Percentiles rank a stretch among this genome's conserved stretches.
Evolutionary conservation across 1,140 invertebrate genomes (phyloP).

Genomic region (Pseudobourletiella spinata): DNA sequence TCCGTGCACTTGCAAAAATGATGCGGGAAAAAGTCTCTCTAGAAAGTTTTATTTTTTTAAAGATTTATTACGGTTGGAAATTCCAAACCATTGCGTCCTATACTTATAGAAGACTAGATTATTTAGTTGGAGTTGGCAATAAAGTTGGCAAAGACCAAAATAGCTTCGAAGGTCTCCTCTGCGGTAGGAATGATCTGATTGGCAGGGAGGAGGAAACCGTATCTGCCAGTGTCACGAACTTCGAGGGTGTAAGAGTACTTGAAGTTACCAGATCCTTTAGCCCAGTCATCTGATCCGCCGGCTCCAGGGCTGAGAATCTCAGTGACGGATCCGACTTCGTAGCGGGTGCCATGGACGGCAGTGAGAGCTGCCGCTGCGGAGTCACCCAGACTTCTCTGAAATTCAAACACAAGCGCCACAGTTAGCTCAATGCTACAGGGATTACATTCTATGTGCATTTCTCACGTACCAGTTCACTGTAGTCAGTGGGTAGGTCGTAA

Average conservation of each 20-base stretch:
- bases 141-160: not conserved
- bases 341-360: constrained; percentile 6
- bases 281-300: constrained; percentile 7
- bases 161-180: constrained; percentile 36
- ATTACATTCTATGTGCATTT: not conserved
- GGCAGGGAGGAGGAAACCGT: constrained; percentile 50
- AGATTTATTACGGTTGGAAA: no score
- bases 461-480: not conserved
- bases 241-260: constrained; percentile 58
- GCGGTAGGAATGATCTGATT: constrained; percentile 39
- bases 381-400: not conserved
- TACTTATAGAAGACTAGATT: no score
- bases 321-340: constrained; percentile 5
- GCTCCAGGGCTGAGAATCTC: constrained; percentile 33
- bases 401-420: not conserved
- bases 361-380: not conserved
- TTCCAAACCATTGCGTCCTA: no score
- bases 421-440: constrained; percentile 36
- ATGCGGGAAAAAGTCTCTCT: no score
- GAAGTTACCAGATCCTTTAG: constrained; percentile 49
- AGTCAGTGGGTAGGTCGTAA: constrained; percentile 3
- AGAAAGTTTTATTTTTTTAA: no score
- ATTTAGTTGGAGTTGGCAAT: no score
- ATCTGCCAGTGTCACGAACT: constrained; percentile 45
- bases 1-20: no score